A percentile compares a stretch with the other conserved stretches of the same genome.
Conservation (phyloP, 2,113 vertebrate species). For the Turnix velox region DNA sequence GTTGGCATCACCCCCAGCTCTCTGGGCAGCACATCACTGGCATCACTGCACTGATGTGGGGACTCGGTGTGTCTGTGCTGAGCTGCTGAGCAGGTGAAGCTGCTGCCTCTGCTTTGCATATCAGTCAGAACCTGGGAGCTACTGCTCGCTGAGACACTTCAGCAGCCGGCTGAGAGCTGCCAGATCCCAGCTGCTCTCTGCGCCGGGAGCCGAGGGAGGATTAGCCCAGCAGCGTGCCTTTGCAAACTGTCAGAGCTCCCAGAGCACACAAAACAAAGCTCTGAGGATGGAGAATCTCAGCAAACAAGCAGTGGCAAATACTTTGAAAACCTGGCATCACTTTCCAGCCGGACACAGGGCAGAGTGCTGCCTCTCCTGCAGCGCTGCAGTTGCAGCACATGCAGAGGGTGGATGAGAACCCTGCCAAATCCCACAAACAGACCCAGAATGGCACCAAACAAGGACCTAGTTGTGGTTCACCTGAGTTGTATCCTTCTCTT, state of each 20-base stretch:
- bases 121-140: slow-evolving; percentile 12
- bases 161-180: neutral
- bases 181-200: slow-evolving; percentile 11
- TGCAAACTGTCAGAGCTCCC: slow-evolving; percentile 2
- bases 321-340: neutral
- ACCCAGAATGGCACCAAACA: neutral
- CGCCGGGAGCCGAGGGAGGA: slow-evolving; percentile 27
- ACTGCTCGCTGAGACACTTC: neutral
- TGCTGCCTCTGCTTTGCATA: neutral
- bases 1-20: neutral
- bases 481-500: neutral
- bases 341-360: neutral
- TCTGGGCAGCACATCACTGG: neutral
- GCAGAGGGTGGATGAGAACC: neutral
- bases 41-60: accelerated
- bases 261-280: slow-evolving; percentile 12
- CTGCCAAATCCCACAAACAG: neutral
- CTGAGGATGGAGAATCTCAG: neutral
- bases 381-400: accelerated
- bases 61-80: neutral
- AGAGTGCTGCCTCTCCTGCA: neutral
- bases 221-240: slow-evolving; percentile 32
- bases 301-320: neutral
- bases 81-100: neutral
- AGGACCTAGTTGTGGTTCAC: too few species aligned